Conservation (phyloP, 1,140 invertebrate species). For the Drosophila baimaii region DNA sequence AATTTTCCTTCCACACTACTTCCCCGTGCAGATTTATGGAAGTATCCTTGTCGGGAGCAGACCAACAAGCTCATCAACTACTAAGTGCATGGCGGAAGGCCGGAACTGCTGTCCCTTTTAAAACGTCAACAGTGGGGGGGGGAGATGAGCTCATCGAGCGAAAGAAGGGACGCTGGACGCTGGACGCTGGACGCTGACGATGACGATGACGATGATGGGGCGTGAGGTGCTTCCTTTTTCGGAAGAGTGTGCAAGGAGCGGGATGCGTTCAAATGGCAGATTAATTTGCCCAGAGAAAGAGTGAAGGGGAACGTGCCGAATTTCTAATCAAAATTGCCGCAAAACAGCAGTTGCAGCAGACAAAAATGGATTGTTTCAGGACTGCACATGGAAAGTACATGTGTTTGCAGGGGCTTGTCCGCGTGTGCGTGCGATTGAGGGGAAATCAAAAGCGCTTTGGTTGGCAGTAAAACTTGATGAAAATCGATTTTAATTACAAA, state of each 20-base stretch:
- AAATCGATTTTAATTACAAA: slow-evolving; percentile 83
- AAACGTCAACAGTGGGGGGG: slow-evolving; percentile 15
- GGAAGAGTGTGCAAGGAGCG: slow-evolving; percentile 8
- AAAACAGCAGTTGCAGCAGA: slow-evolving; percentile 64
- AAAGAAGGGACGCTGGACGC: slow-evolving; percentile 14
- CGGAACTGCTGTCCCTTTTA: slow-evolving; percentile 19
- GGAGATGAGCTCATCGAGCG: background rate
- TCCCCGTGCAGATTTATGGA: slow-evolving; percentile 26
- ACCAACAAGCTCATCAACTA: slow-evolving; percentile 24
- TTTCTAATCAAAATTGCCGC: slow-evolving; percentile 78
- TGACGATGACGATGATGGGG: slow-evolving; percentile 36
- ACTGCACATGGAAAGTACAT: slow-evolving; percentile 14
- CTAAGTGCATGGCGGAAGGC: slow-evolving; percentile 21
- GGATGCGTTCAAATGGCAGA: slow-evolving; percentile 42
- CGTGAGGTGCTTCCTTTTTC: slow-evolving; percentile 11
- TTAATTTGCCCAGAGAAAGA: slow-evolving; percentile 51
- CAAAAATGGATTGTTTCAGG: slow-evolving; percentile 71
- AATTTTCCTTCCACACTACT: background rate
- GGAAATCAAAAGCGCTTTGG: slow-evolving; percentile 69
- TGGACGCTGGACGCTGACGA: slow-evolving; percentile 6
- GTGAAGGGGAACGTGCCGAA: slow-evolving; percentile 56
- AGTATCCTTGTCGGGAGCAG: slow-evolving; percentile 35
- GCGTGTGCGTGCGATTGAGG: slow-evolving; percentile 35
- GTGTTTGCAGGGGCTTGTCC: slow-evolving; percentile 11
- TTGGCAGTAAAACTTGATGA: slow-evolving; percentile 71